These are phyloP conservation scores for Phoenicopterus ruber DNA, from an alignment of 2,113 vertebrate species.

Conservation along the genomic window DNA sequence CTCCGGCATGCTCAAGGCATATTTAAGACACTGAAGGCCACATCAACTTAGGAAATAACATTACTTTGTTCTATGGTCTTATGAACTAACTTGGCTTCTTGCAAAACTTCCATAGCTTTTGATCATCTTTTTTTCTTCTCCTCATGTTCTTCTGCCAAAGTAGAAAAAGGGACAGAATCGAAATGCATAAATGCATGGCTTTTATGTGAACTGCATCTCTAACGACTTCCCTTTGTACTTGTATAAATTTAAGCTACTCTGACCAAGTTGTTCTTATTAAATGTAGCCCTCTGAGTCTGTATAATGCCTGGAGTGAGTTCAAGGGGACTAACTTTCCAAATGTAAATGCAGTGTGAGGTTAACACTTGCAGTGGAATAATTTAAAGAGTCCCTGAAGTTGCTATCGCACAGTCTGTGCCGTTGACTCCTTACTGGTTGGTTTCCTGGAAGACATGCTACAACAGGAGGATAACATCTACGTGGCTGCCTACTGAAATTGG, in stretches of 20 bases:
- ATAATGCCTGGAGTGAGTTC: constrained; percentile 49
- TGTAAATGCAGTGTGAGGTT: constrained; percentile 31
- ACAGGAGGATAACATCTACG: not conserved
- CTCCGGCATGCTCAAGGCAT: constrained; percentile 14
- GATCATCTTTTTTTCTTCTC: constrained; percentile 48
- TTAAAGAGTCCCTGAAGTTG: not conserved
- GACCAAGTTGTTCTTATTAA: constrained; percentile 61
- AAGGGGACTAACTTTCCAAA: constrained; percentile 37
- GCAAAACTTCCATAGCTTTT: constrained; percentile 61
- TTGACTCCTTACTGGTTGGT: not conserved
- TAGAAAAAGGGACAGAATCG: not conserved
- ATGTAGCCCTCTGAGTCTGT: constrained; percentile 7
- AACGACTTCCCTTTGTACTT: constrained; percentile 37
- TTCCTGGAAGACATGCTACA: not conserved
- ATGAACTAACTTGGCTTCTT: constrained; percentile 58
- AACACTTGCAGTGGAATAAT: not conserved
- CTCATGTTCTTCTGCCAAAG: constrained; percentile 42
- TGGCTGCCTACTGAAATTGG: not conserved
- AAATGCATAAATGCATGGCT: constrained; percentile 57
- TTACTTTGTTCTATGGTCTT: constrained; percentile 56
- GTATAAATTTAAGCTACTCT: constrained; percentile 42
- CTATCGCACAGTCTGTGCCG: rapidly evolving
- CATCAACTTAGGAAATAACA: constrained; percentile 50
- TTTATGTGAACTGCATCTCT: constrained; percentile 42
- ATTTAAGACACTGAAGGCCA: constrained; percentile 60